These are phyloP conservation scores for Gymnosoma rotundatum DNA, from an alignment of 2,888 invertebrate genomes.

Conservation along the genomic window DNA sequence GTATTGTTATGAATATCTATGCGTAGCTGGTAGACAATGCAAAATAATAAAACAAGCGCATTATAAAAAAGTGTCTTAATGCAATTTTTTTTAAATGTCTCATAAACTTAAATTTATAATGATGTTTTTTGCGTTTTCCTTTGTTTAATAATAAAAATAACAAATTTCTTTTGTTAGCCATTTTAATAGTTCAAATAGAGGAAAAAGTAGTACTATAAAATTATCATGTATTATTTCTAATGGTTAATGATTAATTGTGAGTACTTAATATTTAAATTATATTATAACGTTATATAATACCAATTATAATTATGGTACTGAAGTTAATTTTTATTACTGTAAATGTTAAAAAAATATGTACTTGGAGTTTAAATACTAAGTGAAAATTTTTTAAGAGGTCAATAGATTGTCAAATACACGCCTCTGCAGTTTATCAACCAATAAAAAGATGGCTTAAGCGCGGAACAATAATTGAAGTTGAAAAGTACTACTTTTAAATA, in stretches of 20 bases:
- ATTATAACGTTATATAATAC: not conserved
- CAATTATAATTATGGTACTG: slow-evolving; percentile 1
- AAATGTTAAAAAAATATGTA: too few species aligned
- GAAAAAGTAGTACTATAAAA: not conserved
- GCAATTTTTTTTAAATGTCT: slow-evolving; percentile 45
- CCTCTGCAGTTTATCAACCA: too few species aligned
- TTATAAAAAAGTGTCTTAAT: slow-evolving; percentile 37
- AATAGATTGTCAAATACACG: too few species aligned
- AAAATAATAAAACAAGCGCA: slow-evolving; percentile 9
- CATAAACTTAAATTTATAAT: not conserved
- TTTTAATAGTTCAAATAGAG: not conserved
- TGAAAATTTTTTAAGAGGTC: too few species aligned
- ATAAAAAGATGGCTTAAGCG: too few species aligned
- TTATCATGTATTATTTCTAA: not conserved
- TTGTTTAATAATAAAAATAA: slow-evolving; percentile 36
- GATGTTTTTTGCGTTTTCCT: not conserved
- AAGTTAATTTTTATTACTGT: not conserved
- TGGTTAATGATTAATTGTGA: slow-evolving; percentile 32
- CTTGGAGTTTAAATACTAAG: too few species aligned
- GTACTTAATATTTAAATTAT: slow-evolving; percentile 35
- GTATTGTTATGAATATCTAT: slow-evolving; percentile 40
- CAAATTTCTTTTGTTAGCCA: slow-evolving; percentile 35
- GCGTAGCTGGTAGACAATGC: slow-evolving; percentile 35
- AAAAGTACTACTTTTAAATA: too few species aligned
- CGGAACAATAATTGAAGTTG: too few species aligned